These are phyloP conservation scores for Paramisgurnus dabryanus DNA, from an alignment of 2,113 vertebrate genomes.

Conservation along the genomic window DNA sequence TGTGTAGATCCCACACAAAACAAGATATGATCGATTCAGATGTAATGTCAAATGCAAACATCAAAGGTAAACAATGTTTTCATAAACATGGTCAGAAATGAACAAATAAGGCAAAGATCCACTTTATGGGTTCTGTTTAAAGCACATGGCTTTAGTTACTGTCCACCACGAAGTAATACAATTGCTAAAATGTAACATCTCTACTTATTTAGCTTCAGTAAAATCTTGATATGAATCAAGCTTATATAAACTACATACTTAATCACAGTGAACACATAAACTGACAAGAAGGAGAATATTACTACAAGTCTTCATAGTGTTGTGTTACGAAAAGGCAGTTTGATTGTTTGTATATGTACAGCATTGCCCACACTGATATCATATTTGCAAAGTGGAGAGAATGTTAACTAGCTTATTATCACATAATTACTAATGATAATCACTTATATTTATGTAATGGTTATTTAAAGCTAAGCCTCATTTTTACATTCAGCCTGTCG, in stretches of 20 bases:
- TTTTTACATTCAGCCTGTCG: constrained; percentile 11
- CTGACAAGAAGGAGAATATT: neutral
- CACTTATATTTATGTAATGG: neutral
- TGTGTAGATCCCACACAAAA: neutral
- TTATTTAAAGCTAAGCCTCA: constrained; percentile 5
- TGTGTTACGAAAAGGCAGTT: constrained; percentile 41
- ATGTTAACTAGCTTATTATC: neutral
- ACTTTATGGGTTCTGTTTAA: neutral
- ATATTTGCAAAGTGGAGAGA: constrained; percentile 15
- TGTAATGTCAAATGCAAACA: neutral
- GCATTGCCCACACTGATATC: constrained; percentile 2
- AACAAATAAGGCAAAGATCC: neutral
- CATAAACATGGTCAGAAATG: neutral
- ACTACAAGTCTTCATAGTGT: constrained; percentile 34
- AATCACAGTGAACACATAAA: constrained; percentile 33
- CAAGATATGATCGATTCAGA: neutral
- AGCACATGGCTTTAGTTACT: neutral
- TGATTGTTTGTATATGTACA: constrained; percentile 26
- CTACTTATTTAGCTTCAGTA: constrained; percentile 27
- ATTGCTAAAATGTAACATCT: constrained; percentile 11
- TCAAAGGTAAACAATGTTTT: constrained; percentile 9
- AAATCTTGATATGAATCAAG: constrained; percentile 43
- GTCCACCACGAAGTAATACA: neutral
- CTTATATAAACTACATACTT: constrained; percentile 28
- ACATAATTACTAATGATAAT: neutral